Evolutionary conservation across 2,888 invertebrate species (phyloP).

Genomic region (Ophion slaviceki): DNA sequence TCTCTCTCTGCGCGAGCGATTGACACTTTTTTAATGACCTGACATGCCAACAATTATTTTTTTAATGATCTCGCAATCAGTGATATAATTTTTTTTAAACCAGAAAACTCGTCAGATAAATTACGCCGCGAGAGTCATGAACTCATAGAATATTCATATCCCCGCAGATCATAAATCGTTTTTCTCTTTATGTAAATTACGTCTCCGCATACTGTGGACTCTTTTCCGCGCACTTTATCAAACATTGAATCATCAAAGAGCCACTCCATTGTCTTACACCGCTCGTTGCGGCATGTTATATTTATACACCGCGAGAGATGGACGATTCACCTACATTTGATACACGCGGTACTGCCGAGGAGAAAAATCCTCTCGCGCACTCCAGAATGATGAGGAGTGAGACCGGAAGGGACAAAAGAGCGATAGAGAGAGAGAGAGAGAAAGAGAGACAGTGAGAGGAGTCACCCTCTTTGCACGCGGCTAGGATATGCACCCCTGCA

Average conservation of each 20-base stretch:
- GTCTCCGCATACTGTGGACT: not conserved
- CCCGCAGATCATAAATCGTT: not conserved
- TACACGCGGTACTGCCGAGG: not conserved
- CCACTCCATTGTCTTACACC: constrained; percentile 17
- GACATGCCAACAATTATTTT: not conserved
- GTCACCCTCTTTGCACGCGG: constrained; percentile 4
- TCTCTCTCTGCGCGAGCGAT: not conserved
- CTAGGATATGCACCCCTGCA: constrained; percentile 52
- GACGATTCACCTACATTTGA: constrained; percentile 58
- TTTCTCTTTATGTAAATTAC: not conserved
- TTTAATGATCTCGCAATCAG: not conserved
- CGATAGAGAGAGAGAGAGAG: not conserved
- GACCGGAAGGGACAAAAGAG: not conserved
- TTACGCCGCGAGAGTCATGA: not conserved
- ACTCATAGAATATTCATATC: not conserved
- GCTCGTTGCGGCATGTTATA: constrained; percentile 11
- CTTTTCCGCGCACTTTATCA: constrained; percentile 12
- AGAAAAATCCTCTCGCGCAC: constrained; percentile 31
- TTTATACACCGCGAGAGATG: constrained; percentile 1
- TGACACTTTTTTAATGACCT: not conserved
- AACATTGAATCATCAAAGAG: constrained; percentile 24
- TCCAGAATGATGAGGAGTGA: constrained; percentile 51
- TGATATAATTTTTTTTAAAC: not conserved
- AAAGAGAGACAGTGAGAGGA: not conserved
- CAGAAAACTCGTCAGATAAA: not conserved